Evolutionary conservation across 1,140 invertebrate genomes (phyloP).

Genomic region (Bombus superbus): DNA sequence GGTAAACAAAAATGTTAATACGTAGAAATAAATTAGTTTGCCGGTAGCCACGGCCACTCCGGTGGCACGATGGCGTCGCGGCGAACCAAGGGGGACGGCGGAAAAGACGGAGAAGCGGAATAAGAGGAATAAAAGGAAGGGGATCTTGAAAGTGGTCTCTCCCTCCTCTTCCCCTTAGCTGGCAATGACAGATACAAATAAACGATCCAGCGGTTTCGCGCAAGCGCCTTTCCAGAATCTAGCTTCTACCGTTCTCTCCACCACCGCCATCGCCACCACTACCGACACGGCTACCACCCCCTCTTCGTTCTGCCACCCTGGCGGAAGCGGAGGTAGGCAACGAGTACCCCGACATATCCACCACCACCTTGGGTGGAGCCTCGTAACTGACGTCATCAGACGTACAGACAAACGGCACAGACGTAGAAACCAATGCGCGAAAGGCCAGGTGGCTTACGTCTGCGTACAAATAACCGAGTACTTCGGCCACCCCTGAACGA

Average conservation of each 20-base stretch:
- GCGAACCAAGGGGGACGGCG: neutral
- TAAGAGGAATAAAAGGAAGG: constrained; percentile 62
- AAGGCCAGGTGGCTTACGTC: constrained; percentile 66
- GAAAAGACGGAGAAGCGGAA: constrained; percentile 52
- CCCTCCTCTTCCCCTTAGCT: constrained; percentile 67
- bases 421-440: constrained; percentile 81
- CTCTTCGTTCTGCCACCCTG: constrained; percentile 45
- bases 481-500: constrained; percentile 46
- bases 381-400: constrained; percentile 77
- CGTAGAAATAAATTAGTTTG: constrained; percentile 37
- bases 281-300: constrained; percentile 25
- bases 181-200: constrained; percentile 83
- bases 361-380: constrained; percentile 78
- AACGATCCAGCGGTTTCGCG: constrained; percentile 75
- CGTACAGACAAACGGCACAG: constrained; percentile 78
- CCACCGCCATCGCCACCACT: constrained; percentile 23
- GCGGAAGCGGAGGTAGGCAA: constrained; percentile 61
- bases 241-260: constrained; percentile 37
- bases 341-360: constrained; percentile 46
- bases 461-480: constrained; percentile 68
- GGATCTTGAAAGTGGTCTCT: constrained; percentile 59
- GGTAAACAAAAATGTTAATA: constrained; percentile 25
- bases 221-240: constrained; percentile 71
- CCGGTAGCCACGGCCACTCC: constrained; percentile 42
- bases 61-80: constrained; percentile 45